phyloP scores from a whole-genome alignment of 2,797 vertebrate species.

The Spinus olivaceus region DNA sequence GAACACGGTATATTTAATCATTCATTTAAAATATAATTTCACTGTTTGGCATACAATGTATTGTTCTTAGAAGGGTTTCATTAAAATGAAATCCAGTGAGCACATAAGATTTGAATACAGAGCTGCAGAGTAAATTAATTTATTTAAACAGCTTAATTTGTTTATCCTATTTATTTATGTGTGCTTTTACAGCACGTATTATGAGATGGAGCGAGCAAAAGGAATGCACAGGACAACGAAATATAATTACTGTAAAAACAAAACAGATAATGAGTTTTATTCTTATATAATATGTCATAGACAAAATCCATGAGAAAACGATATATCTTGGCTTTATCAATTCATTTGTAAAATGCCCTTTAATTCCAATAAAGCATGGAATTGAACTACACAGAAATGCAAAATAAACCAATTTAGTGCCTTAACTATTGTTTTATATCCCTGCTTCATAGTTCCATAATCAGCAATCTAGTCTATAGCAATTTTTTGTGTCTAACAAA shows the following conservation, averaged over 20 bases:
- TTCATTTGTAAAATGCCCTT: conserved; percentile 63
- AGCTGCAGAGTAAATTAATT: conserved; percentile 78
- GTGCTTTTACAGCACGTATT: conserved; percentile 67
- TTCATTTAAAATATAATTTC: conserved; percentile 74
- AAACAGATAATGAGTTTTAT: conserved; percentile 75
- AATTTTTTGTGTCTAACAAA: conserved; percentile 65
- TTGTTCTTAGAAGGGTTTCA: conserved; percentile 77
- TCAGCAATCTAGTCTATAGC: conserved; percentile 54
- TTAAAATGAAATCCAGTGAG: conserved; percentile 77
- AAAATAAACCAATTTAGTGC: conserved; percentile 66
- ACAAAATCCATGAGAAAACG: conserved; percentile 51
- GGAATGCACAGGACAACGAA: conserved; percentile 61
- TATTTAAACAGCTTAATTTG: conserved; percentile 81
- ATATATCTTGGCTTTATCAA: conserved; percentile 58
- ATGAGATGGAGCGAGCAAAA: conserved; percentile 65
- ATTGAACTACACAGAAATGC: conserved; percentile 41
- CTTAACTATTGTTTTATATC: conserved; percentile 53
- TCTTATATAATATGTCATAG: conserved; percentile 56
- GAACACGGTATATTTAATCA: conserved; percentile 64
- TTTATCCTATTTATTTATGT: conserved; percentile 78
- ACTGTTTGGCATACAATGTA: conserved; percentile 68
- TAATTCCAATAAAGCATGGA: conserved; percentile 47
- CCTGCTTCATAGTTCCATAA: conserved; percentile 52
- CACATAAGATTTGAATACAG: conserved; percentile 75
- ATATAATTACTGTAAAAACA: conserved; percentile 77